Percentiles rank a stretch among this genome's conserved stretches.
These are phyloP conservation scores for Drosophila maculinotata DNA, from an alignment of 2,888 invertebrate genomes.

Conservation along the genomic window DNA sequence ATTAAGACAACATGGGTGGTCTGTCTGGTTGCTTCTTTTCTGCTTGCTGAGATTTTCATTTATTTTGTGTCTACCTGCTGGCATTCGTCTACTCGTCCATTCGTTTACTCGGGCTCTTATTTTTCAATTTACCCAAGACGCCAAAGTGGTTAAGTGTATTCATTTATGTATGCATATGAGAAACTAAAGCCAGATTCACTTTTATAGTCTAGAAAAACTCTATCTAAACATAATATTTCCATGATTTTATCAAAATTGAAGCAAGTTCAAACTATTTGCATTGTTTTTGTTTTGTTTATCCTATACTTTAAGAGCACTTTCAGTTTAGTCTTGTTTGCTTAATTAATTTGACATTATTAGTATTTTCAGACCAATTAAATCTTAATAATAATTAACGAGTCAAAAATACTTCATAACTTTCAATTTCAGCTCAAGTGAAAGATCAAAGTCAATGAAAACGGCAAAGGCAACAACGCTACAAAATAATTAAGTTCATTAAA, in stretches of 20 bases:
- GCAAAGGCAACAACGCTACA: constrained; percentile 15
- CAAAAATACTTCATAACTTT: constrained; percentile 11
- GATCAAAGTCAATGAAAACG: constrained; percentile 25
- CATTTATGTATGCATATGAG: not conserved
- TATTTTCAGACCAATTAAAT: constrained; percentile 1
- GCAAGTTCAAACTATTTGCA: no score
- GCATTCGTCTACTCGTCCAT: no score
- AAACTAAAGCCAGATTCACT: no score
- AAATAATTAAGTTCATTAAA: constrained; percentile 74
- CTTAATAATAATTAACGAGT: constrained; percentile 2
- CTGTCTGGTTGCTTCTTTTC: constrained; percentile 7
- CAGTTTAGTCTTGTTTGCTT: not conserved
- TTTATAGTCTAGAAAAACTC: no score
- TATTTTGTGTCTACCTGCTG: constrained; percentile 16
- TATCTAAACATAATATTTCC: no score
- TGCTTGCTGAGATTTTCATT: constrained; percentile 35
- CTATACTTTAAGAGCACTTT: no score
- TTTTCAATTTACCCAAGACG: constrained; percentile 45
- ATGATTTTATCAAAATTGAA: no score
- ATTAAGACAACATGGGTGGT: constrained; percentile 37
- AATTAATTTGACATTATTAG: not conserved
- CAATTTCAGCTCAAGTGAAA: constrained; percentile 5
- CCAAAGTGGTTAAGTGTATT: not conserved
- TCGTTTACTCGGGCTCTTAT: constrained; percentile 3
- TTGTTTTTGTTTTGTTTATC: no score